Evolutionary conservation across 64 coral and sea anemone genomes (phyloP).

Genomic region (Porites australiensis): DNA sequence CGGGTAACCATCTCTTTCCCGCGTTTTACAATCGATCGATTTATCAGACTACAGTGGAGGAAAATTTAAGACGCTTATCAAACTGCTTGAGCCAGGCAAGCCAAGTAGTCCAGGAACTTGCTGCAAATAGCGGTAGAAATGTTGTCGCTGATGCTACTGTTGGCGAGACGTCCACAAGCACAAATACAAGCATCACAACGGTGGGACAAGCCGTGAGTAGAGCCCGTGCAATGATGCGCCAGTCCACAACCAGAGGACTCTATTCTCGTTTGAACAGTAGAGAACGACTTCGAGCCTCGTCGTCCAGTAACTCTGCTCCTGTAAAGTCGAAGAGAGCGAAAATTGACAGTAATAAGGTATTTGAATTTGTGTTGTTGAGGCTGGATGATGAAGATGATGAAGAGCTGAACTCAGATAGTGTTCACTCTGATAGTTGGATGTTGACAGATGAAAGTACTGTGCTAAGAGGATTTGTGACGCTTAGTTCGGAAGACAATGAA

Average conservation of each 20-base stretch:
- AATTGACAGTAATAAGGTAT: slow-evolving; percentile 20
- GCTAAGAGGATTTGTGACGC: slow-evolving; percentile 41
- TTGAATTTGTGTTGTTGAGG: slow-evolving; percentile 21
- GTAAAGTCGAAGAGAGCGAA: slow-evolving; percentile 6
- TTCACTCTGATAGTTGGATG: background rate
- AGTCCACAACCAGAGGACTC: slow-evolving; percentile 44
- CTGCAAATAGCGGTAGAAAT: background rate
- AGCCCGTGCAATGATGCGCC: slow-evolving; percentile 36
- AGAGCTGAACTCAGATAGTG: background rate
- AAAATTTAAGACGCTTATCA: slow-evolving; percentile 1
- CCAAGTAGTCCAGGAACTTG: slow-evolving; percentile 15
- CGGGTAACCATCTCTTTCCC: background rate
- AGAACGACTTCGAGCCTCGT: slow-evolving; percentile 28
- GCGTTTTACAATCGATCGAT: background rate
- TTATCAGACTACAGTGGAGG: background rate
- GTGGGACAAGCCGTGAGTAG: slow-evolving; percentile 37
- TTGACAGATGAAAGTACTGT: slow-evolving; percentile 28
- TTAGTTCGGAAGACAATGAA: slow-evolving; percentile 10
- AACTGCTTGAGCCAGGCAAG: slow-evolving; percentile 23
- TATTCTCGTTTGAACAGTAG: slow-evolving; percentile 33
- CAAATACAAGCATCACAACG: slow-evolving; percentile 13
- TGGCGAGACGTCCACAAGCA: background rate
- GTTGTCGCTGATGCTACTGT: background rate
- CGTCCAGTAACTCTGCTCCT: slow-evolving; percentile 2
- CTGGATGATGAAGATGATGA: slow-evolving; percentile 13